These are phyloP conservation scores for Phocides pigmalion DNA, from an alignment of 1,140 invertebrate genomes.

Conservation along the genomic window DNA sequence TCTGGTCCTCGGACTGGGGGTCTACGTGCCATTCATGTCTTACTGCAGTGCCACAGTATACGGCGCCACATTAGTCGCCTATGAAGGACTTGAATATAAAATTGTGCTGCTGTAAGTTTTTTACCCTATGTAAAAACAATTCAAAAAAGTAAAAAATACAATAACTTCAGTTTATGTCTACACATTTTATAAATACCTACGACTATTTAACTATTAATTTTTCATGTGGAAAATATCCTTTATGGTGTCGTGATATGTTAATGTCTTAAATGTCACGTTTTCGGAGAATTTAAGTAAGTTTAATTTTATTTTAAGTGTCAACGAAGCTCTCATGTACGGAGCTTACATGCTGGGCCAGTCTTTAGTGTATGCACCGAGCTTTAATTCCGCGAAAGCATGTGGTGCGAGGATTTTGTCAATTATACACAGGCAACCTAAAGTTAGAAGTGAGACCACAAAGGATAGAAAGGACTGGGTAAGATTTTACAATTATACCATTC, in stretches of 20 bases:
- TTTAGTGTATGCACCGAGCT: slow-evolving; percentile 93
- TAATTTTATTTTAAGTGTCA: slow-evolving; percentile 85
- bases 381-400: slow-evolving; percentile 92
- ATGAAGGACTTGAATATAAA: slow-evolving; percentile 86
- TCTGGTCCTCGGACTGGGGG: slow-evolving; percentile 88
- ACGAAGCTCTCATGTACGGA: slow-evolving; percentile 93
- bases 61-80: slow-evolving; percentile 88
- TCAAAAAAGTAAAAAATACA: too few relatives aligned
- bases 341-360: slow-evolving; percentile 94
- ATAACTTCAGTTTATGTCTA: too few relatives aligned
- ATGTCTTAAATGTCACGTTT: too few relatives aligned
- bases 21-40: slow-evolving; percentile 89
- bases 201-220: too few relatives aligned
- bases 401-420: slow-evolving; percentile 89
- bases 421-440: slow-evolving; percentile 83
- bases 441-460: slow-evolving; percentile 62
- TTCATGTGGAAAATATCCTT: too few relatives aligned
- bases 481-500: too few relatives aligned
- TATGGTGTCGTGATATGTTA: too few relatives aligned
- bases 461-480: slow-evolving; percentile 71
- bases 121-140: too few relatives aligned
- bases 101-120: slow-evolving; percentile 91
- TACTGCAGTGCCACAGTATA: slow-evolving; percentile 90
- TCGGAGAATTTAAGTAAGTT: too few relatives aligned
- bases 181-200: too few relatives aligned